Evolutionary conservation across 2,797 vertebrate genomes (phyloP), one percentile per base, ranked within the genome.

Genomic region (Xerus rutilus): DNA sequence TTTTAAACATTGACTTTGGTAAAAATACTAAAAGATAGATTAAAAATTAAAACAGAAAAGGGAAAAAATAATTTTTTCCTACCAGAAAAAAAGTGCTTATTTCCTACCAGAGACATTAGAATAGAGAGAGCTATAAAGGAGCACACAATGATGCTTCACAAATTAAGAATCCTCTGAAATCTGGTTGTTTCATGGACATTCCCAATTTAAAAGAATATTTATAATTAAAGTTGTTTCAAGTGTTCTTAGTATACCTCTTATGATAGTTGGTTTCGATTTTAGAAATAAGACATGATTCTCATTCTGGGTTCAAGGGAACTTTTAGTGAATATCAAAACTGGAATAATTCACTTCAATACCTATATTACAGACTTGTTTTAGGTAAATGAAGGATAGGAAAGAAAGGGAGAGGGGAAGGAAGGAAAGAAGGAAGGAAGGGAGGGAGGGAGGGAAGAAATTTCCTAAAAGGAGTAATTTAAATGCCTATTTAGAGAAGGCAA

Each of bases 331-430:
- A 83, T 86, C 30, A 94, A 69, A 93, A 85, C 90, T 86, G 30
- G 97, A 78, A 89, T 96, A 72, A 79, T 77, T 64, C 15, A 49
- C 43, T 49, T 78, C 98, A 96, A 0, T 0, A 90, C 35, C 54
- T 95, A 20, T 43, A 15, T 23, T 45, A n/a, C 35, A 65, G n/a
- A 47, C 39, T 39, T 39, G 93, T 96, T 96, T 92, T 89, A 94
- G 86, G 90, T 96, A 15, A 95, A 47, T 90, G 85, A 96, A 89
- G 76, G 86, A 52, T 93, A 93, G 8, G 93, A 94, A 73, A 43
- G 1, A 12, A 39, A 30, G 14, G 6, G 11, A 81, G 5, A 6
- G 23, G 45, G 14, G 49, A 12, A 49, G 11, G 21, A 21, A 20
- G 5, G 39, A 10, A 67, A 23, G 7, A 11, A 70, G 30, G 7